These are phyloP conservation scores for Prietella phreatophila DNA, from an alignment of 2,113 vertebrate genomes.

Conservation along the genomic window DNA sequence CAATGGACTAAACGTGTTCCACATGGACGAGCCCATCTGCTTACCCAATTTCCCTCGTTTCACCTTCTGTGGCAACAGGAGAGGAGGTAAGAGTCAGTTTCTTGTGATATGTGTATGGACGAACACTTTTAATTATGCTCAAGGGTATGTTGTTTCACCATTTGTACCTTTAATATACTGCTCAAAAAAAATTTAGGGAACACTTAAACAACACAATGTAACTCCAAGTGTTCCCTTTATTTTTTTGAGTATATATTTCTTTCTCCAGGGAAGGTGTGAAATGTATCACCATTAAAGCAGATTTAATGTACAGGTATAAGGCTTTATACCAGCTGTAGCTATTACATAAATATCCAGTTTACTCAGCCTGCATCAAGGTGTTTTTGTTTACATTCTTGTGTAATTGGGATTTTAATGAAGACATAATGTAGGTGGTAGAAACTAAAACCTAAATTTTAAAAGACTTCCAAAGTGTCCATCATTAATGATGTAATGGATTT, in stretches of 20 bases:
- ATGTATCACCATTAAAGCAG: neutral
- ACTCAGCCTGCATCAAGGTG: neutral
- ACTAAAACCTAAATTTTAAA: neutral
- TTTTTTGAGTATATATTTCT: too few species aligned
- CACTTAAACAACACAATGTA: too few species aligned
- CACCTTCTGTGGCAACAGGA: conserved; percentile 33
- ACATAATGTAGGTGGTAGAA: neutral
- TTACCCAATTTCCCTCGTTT: conserved; percentile 38
- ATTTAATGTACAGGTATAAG: neutral
- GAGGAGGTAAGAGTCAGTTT: conserved; percentile 22
- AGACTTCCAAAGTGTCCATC: neutral
- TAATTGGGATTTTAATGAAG: neutral
- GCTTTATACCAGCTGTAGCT: neutral
- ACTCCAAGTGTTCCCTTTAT: too few species aligned
- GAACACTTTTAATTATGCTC: neutral
- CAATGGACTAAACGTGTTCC: accelerated
- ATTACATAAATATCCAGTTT: neutral
- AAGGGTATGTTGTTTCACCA: neutral
- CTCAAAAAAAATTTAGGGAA: too few species aligned
- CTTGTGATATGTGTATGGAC: neutral
- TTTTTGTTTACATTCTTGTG: neutral
- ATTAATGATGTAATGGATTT: neutral
- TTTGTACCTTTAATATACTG: neutral
- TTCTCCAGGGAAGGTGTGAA: neutral
- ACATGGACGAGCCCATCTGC: conserved; percentile 26